Conservation (phyloP, 2,888 invertebrate genomes). For the Noctua comes region DNA sequence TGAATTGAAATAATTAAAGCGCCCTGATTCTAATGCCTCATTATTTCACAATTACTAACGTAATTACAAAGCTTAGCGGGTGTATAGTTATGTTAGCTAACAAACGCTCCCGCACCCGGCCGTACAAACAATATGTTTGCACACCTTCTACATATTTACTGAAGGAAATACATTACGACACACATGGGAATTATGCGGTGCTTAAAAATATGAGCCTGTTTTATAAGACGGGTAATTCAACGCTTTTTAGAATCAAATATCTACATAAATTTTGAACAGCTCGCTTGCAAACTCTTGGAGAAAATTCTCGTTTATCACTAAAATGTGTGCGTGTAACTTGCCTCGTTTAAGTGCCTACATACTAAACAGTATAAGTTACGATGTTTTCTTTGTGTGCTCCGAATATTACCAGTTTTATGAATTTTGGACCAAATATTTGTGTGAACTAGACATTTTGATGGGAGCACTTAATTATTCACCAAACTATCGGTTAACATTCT, state of each 20-base stretch:
- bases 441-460: slow-evolving; percentile 25
- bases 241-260: slow-evolving; percentile 56
- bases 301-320: slow-evolving; percentile 32
- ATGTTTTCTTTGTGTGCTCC: slow-evolving; percentile 42
- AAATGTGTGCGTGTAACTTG: slow-evolving; percentile 26
- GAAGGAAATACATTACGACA: slow-evolving; percentile 68
- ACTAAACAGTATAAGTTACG: slow-evolving; percentile 39
- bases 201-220: slow-evolving; percentile 68
- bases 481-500: slow-evolving; percentile 29
- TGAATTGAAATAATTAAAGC: slow-evolving; percentile 50
- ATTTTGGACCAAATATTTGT: slow-evolving; percentile 36
- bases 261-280: slow-evolving; percentile 42
- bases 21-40: slow-evolving; percentile 40
- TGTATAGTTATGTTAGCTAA: slow-evolving; percentile 45
- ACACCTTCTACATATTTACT: slow-evolving; percentile 70
- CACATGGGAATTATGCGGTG: slow-evolving; percentile 65
- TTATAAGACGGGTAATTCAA: slow-evolving; percentile 57
- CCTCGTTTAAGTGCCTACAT: slow-evolving; percentile 35
- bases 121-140: slow-evolving; percentile 66
- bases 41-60: slow-evolving; percentile 58
- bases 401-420: slow-evolving; percentile 22
- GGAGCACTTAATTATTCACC: slow-evolving; percentile 29
- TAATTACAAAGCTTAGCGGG: slow-evolving; percentile 55
- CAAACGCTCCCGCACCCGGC: slow-evolving; percentile 51
- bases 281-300: slow-evolving; percentile 23